Base-by-base conservation (phyloP, 2,797 vertebrate genomes). In the Neosilurus hyrtlii region DNA sequence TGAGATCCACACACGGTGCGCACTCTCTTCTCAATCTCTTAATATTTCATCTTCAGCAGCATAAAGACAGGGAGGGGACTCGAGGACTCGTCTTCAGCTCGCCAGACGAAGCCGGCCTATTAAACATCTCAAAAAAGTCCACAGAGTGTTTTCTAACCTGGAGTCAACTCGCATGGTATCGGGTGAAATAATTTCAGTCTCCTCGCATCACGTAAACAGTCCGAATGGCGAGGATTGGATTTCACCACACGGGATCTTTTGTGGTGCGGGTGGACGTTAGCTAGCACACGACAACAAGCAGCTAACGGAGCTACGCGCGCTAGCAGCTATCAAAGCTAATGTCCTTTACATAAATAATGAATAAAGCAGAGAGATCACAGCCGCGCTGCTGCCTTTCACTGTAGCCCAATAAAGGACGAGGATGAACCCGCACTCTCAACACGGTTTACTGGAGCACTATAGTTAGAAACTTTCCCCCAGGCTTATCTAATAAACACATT, bases 311-410 rank as follows among this genome's bases (percentile, higher is more conserved):
- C 51, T 56, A 30, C 16, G 9, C 37, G 56, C 24, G 68, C 56
- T 81, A 80, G 54, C 5, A 20, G 56, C 56, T 59, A 71, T 51
- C 35, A 52, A 24, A 9, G 67, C 82, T 83, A 79, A 72, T 26
- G 82, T 65, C 43, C 83, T 70, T 70, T 76, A 10, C 72, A 84
- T 84, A 76, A 80, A 68, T 68, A 84, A 84, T 76, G 56, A 70
- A 78, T 66, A 67, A 59, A 5, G 7, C 59, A 14, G 24, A 63
- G 30, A n/a, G 9, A 70, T 37, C 24, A 49, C 22, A 61, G 14
- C 30, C 20, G 56, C 56, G 59, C 73, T 61, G 30, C 20, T 76
- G 20, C 30, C 20, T 56, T 14, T 10, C 4, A 51, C 14, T 24
- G 20, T 4, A 24, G 11, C 52, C 11, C 0, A 75, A 75, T 20